Evolutionary conservation across 2,113 vertebrate species (phyloP).

Genomic region (Cisticola juncidis): DNA sequence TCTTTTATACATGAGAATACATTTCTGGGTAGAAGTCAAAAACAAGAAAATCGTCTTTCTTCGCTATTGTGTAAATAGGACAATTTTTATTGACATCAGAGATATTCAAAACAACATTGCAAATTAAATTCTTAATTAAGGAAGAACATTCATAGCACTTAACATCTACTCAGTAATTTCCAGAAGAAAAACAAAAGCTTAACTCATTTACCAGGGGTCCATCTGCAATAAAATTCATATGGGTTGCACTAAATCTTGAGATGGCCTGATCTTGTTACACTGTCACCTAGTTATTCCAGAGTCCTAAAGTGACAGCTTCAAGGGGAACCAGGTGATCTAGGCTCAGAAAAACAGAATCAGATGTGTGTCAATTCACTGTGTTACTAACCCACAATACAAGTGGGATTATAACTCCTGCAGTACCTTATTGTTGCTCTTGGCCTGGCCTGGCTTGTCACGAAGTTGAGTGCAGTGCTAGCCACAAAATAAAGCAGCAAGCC

Average conservation of each 20-base stretch:
- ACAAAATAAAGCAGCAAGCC: neutral
- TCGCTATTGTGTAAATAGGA: neutral
- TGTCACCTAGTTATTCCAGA: neutral
- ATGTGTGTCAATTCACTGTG: neutral
- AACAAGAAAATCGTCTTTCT: neutral
- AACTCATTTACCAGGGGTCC: neutral
- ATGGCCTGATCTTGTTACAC: neutral
- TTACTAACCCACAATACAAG: neutral
- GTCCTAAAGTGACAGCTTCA: neutral
- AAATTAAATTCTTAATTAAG: neutral
- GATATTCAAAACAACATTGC: neutral
- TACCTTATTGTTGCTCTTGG: neutral
- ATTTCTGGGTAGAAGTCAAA: neutral
- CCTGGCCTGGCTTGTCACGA: neutral
- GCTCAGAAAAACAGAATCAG: neutral
- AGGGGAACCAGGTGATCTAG: neutral
- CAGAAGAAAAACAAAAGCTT: neutral
- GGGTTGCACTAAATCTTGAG: neutral
- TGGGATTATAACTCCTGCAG: neutral
- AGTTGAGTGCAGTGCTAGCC: neutral
- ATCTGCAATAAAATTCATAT: neutral
- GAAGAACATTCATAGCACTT: neutral
- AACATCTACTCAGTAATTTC: neutral
- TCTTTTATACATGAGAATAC: neutral
- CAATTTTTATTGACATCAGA: neutral